phyloP scores from a whole-genome alignment of 2,888 invertebrate genomes.

The Thereva unica region DNA sequence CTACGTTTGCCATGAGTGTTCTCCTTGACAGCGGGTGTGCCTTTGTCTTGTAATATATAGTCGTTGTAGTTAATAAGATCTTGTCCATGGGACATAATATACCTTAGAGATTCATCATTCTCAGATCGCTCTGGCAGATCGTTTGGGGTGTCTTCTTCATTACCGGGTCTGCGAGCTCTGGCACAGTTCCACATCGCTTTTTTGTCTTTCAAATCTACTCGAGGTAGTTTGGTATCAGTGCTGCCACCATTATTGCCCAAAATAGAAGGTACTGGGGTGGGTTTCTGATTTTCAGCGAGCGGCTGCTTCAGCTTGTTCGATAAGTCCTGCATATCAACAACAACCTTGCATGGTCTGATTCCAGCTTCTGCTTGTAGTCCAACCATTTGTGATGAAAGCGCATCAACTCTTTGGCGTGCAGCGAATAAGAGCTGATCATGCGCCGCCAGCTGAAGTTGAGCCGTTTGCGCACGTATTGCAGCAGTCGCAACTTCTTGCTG shows the following conservation, averaged over 20 bases:
- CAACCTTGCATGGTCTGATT: conserved; percentile 49
- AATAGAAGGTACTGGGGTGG: conserved; percentile 52
- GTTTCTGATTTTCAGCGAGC: conserved; percentile 47
- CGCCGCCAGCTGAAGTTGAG: conserved; percentile 57
- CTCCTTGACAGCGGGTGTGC: background rate
- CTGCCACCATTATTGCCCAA: conserved; percentile 29
- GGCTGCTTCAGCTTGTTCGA: conserved; percentile 52
- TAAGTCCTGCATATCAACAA: conserved; percentile 50
- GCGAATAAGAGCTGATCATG: conserved; percentile 58
- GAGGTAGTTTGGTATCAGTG: too few species aligned
- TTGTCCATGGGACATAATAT: too few species aligned
- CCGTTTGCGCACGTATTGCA: conserved; percentile 56
- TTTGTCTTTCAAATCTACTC: background rate
- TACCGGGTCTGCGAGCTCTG: background rate
- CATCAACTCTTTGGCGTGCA: conserved; percentile 57
- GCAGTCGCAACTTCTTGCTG: conserved; percentile 56
- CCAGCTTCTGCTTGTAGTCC: conserved; percentile 56
- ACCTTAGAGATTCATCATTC: too few species aligned
- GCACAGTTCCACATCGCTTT: conserved; percentile 13
- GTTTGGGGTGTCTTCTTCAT: too few species aligned
- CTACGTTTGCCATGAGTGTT: background rate
- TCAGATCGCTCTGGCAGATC: too few species aligned
- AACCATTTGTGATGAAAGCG: conserved; percentile 56
- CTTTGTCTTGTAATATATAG: conserved; percentile 1
- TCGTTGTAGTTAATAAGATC: background rate